phyloP scores from a whole-genome alignment of 2,888 invertebrate species.

The Bhutanitis thaidina region DNA sequence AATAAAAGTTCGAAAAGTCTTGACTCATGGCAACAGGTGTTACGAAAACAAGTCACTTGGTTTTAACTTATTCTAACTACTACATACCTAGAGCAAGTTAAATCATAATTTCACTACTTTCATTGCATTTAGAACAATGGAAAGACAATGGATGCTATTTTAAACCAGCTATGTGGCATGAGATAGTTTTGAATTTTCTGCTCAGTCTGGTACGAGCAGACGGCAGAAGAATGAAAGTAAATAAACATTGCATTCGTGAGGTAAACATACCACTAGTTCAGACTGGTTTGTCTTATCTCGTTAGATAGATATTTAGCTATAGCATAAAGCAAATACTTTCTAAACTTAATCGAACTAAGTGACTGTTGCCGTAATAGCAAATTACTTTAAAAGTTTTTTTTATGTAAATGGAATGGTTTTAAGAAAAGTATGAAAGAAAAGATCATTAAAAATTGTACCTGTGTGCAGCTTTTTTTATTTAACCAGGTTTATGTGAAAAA shows the following conservation, averaged over 20 bases:
- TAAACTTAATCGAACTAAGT: slow-evolving; percentile 33
- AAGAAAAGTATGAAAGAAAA: no score
- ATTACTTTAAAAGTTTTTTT: not conserved
- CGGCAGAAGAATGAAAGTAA: slow-evolving; percentile 62
- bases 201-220: slow-evolving; percentile 38
- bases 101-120: not conserved
- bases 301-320: slow-evolving; percentile 38
- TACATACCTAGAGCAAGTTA: no score
- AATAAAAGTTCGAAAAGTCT: no score
- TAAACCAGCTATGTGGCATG: slow-evolving; percentile 4
- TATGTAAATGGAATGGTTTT: no score
- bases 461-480: no score
- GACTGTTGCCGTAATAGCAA: slow-evolving; percentile 4
- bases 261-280: slow-evolving; percentile 61
- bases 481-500: no score
- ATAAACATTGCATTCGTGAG: slow-evolving; percentile 67
- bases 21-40: no score
- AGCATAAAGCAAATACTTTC: slow-evolving; percentile 48
- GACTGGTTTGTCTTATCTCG: slow-evolving; percentile 41
- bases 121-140: no score
- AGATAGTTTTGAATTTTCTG: slow-evolving; percentile 27
- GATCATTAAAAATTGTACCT: no score
- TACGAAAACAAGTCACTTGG: no score
- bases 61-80: no score
- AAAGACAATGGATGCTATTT: no score